These are phyloP conservation scores for Diplogasteroides magnus DNA, from an alignment of 1,140 invertebrate genomes.

Conservation along the genomic window DNA sequence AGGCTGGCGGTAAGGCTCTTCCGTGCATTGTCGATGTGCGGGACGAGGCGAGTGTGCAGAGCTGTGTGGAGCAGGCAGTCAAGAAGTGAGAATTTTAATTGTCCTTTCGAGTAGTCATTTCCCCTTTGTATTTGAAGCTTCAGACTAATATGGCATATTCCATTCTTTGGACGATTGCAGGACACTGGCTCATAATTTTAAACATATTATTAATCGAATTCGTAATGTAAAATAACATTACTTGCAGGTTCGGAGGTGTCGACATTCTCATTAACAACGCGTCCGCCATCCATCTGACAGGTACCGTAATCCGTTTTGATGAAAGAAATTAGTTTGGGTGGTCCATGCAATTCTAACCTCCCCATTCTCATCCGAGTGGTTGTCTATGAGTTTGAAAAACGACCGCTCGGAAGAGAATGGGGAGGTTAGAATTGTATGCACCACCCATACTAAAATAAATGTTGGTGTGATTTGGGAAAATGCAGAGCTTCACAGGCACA, in stretches of 20 bases:
- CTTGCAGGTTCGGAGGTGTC: slow-evolving; percentile 76
- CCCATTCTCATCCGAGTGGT: no score
- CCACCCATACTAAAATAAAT: no score
- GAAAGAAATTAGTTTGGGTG: slow-evolving; percentile 90
- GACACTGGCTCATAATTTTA: no score
- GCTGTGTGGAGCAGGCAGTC: slow-evolving; percentile 77
- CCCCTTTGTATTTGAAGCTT: no score
- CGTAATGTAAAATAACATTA: no score
- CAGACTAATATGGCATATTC: background rate
- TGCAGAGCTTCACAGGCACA: slow-evolving; percentile 69
- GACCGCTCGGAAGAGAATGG: no score
- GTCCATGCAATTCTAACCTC: no score
- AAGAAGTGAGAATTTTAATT: slow-evolving; percentile 59
- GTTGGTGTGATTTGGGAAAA: slow-evolving; percentile 81
- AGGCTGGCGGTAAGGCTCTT: slow-evolving; percentile 77
- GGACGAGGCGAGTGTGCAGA: slow-evolving; percentile 73
- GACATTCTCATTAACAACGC: slow-evolving; percentile 72
- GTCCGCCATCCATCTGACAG: slow-evolving; percentile 85
- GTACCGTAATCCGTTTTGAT: slow-evolving; percentile 58
- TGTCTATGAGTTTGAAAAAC: no score
- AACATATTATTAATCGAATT: no score
- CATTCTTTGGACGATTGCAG: no score
- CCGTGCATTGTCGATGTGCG: slow-evolving; percentile 90
- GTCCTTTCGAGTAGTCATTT: no score
- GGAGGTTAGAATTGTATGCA: no score